These are phyloP conservation scores for Heterodera carotae DNA, from an alignment of 1,140 invertebrate genomes.

Conservation along the genomic window DNA sequence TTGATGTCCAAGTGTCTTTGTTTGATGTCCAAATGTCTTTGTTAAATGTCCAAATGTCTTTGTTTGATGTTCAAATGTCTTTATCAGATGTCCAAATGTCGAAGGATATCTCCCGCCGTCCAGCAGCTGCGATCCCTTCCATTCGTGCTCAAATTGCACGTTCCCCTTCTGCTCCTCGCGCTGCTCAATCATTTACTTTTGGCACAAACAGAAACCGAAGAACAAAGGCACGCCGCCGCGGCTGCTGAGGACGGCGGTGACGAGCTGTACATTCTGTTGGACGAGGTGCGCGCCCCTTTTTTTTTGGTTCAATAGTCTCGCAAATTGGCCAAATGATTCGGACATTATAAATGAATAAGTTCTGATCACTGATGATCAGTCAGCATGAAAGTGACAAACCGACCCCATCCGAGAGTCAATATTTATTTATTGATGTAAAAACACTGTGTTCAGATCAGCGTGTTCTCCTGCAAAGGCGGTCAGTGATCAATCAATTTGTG, in stretches of 20 bases:
- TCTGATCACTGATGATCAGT: too few relatives aligned
- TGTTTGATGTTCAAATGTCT: not conserved
- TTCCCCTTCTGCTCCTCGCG: not conserved
- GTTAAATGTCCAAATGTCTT: not conserved
- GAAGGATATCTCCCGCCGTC: not conserved
- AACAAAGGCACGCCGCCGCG: not conserved
- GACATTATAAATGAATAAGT: too few relatives aligned
- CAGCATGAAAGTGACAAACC: not conserved
- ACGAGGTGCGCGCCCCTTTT: constrained; percentile 50
- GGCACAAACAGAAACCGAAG: not conserved
- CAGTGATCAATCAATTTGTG: constrained; percentile 14
- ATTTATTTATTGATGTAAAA: not conserved
- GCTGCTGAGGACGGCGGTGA: constrained; percentile 20
- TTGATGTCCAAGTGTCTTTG: not conserved
- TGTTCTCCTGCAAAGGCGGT: constrained; percentile 63
- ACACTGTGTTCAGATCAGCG: constrained; percentile 39
- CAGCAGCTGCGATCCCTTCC: not conserved
- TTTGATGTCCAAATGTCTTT: too few relatives aligned
- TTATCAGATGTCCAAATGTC: constrained; percentile 3
- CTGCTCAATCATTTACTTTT: not conserved
- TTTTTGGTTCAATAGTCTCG: too few relatives aligned
- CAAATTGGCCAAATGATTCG: too few relatives aligned
- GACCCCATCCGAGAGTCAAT: too few relatives aligned
- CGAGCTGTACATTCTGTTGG: constrained; percentile 61
- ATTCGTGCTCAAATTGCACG: not conserved